Base-by-base conservation (phyloP, 2,888 invertebrate species). In the Drosophila planitibia region DNA sequence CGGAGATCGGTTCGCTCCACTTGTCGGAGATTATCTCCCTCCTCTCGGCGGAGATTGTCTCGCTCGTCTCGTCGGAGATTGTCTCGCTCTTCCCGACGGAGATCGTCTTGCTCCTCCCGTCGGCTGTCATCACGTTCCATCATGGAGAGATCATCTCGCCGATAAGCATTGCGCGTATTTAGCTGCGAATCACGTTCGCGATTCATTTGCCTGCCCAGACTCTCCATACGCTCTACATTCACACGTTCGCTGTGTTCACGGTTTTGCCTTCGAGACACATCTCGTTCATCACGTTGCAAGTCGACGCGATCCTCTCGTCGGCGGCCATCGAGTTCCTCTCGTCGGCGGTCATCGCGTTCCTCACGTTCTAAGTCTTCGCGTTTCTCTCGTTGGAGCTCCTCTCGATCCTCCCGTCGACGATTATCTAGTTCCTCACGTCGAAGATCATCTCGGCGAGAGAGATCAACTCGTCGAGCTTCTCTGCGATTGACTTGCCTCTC, bases 361-460 rank as follows among this genome's bases (percentile, higher is more conserved):
- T 12, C 47, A 4, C n/a, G 52, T 22, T 12, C 35, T 2, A 33
- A 32, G 1, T 47, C 28, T 0, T 47, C 5, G n/a, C 22, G 28
- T 10, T 61, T 37, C 25, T 52, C 65, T 1, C 63, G 64, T 5
- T 25, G 33, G 0, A 52, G 70, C 12, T 22, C 35, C 41, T 54
- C 37, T 6, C 59, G 71, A 30, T 19, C 30, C 6, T 58, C 44
- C 0, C 4, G 44, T n/a, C n/a, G n/a, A n/a, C 10, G 22, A 30
- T 35, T 12, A 2, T 22, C 44, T 5, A 30, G 49, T 10, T 63
- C 35, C 25, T 9, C 35, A 25, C 28, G 58, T 25, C 35, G 60
- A 2, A 47, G 49, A 22, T 61, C 57, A 28, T 57, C 52, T 10
- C n/a, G 69, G 19, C 44, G 59, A 25, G 70, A 22, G 2, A 41